A percentile compares a stretch with the other conserved stretches of the same genome.
Evolutionary conservation across 2,113 vertebrate genomes (phyloP).

Genomic region (Rhadina sibilatrix): DNA sequence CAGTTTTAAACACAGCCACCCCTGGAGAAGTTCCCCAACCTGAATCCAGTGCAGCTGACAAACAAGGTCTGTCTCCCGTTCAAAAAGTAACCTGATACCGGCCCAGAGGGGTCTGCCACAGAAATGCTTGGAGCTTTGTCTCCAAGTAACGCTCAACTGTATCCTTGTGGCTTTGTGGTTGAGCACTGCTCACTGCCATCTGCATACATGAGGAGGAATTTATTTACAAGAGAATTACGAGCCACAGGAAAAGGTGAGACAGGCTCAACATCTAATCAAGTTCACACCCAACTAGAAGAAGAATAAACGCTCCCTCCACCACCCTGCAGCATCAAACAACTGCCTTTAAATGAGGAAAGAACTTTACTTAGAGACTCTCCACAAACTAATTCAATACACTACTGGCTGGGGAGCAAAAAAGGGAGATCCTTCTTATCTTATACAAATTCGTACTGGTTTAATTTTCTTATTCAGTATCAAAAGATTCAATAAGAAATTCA

Average conservation of each 20-base stretch:
- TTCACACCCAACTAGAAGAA: not conserved
- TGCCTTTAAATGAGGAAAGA: not conserved
- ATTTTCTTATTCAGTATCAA: not conserved
- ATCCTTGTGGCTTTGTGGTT: not conserved
- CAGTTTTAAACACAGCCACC: not conserved
- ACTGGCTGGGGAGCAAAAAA: not conserved
- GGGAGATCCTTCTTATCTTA: not conserved
- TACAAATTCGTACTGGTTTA: not conserved
- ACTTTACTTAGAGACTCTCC: not conserved
- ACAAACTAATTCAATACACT: not conserved
- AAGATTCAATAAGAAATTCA: not conserved
- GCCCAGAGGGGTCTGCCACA: not conserved
- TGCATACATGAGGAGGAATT: not conserved
- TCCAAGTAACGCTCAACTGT: not conserved
- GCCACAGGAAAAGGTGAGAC: not conserved
- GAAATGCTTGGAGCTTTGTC: not conserved
- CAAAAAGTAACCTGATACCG: not conserved
- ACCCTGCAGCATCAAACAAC: not conserved
- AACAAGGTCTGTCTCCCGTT: not conserved
- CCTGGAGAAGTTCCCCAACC: not conserved
- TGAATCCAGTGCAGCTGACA: not conserved
- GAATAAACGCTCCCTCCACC: not conserved
- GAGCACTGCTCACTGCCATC: not conserved
- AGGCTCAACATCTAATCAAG: not conserved
- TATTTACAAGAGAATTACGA: not conserved